Evolutionary conservation across 2,113 vertebrate species (phyloP), one percentile per base, ranked within the genome.

Genomic region (Amia ocellicauda): DNA sequence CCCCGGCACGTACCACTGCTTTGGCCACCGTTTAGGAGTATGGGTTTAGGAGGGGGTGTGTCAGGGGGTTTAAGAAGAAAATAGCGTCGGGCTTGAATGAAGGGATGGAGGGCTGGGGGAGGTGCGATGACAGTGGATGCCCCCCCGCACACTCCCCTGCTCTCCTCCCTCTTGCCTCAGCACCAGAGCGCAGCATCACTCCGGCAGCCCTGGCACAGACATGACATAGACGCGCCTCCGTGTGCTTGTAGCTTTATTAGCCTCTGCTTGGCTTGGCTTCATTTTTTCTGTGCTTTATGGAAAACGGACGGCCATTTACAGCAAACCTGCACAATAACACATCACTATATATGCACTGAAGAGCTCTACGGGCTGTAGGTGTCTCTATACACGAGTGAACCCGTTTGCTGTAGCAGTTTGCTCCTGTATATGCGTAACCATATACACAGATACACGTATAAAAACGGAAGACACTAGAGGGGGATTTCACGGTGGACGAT

Each of bases 51-150:
- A 11, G 31, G 5, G 31, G 31, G 5, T 5, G 11, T 79, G 84
- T 83, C 82, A 87, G 82, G 80, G 81, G 83, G 84, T 69, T 74
- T 71, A 66, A 61, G 59, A 45, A 77, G 65, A 69, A 76, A 70
- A 76, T 62, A 63, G 67, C 28, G 74, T 63, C 62, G 75, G 77
- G 66, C 67, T 56, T 70, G 50, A 62, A 78, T 45, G 64, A 64
- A 24, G 57, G 68, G 61, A 66, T 65, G 68, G 68, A 49, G 64
- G 54, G 24, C 62, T 53, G 64, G 59, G 59, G 69, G 75, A 68
- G 76, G 83, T 68, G 78, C 78, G 68, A 66, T 71, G 50, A 42
- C 59, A 47, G 50, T 40, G 50, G 58, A 47, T 64, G 26, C 52
- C 43, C 36, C 52, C 28, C 14, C 14, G 11, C 2, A 63, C 57